Base-by-base conservation (phyloP, 2,113 vertebrate genomes). In the Spea multiplicata region DNA sequence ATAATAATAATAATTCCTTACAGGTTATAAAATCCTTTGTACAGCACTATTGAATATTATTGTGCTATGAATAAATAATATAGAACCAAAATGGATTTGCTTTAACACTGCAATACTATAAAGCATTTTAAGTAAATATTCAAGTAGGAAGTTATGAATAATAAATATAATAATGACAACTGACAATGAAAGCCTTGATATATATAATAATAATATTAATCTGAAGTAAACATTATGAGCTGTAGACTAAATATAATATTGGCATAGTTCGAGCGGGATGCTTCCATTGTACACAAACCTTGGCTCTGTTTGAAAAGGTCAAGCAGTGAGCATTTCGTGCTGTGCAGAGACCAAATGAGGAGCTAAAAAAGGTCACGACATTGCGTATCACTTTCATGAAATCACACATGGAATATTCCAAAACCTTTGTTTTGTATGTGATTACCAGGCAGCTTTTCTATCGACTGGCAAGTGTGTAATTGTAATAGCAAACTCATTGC, bases 311-410 rank as follows among this genome's bases (percentile, higher is more conserved):
- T 74, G 8, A 3, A 53, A 73, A 59, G 71, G 71, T 80, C 65
- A 80, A 61, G 45, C 64, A 74, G 10, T 68, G 64, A 68, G 7
- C 9, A 59, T 45, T 46, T 67, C 70, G 44, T 80, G 77, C 70
- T 73, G 70, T 66, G 77, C 62, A 30, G 62, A 55, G 44, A 73
- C 62, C 71, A 57, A 69, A 48, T 17, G 62, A 77, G 74, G 57
- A 77, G 75, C 52, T 68, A 52, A 55, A 70, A 68, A 48, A 73
- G 77, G 77, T 80, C 70, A 14, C 73, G 70, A 73, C 77, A 73
- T 16, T 66, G 70, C 49, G 73, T 74, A 80, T 80, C 78, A 68
- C 52, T 80, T 80, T 74, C 78, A 80, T 80, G 71, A 80, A 74
- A 74, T 73, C 64, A 59, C 78, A 73, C 30, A 61, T 55, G 50